A percentile compares a stretch with the other conserved stretches of the same genome.
Conservation (phyloP, 2,113 vertebrate genomes). For the Hypanus sabinus region DNA sequence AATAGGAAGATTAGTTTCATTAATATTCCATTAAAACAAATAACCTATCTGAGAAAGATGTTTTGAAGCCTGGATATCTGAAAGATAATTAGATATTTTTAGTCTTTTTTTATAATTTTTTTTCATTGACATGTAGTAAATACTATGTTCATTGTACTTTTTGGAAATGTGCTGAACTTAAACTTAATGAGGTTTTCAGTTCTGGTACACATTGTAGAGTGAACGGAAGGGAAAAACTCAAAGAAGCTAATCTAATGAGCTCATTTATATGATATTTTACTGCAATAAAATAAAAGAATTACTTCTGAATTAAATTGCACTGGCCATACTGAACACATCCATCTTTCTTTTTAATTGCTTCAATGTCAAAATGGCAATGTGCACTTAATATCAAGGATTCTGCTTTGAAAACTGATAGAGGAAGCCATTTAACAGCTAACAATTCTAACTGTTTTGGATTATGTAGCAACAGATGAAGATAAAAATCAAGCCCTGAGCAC, state of each 20-base stretch:
- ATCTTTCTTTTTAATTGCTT: not conserved
- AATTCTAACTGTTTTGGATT: not conserved
- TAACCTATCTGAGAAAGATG: not conserved
- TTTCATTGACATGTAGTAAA: not conserved
- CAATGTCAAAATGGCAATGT: not conserved
- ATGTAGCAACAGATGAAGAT: not conserved
- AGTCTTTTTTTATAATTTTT: not conserved
- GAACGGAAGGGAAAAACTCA: not conserved
- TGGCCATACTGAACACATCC: not conserved
- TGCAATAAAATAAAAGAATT: not conserved
- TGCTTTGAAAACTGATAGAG: not conserved
- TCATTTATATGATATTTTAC: not conserved
- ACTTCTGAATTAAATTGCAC: not conserved
- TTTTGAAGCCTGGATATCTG: not conserved
- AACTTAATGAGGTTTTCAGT: not conserved
- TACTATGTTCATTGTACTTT: not conserved
- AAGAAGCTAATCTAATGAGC: not conserved
- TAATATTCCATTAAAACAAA: not conserved
- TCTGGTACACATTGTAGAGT: too few species aligned
- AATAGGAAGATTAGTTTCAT: not conserved
- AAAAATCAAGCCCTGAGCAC: not conserved
- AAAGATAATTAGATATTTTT: not conserved
- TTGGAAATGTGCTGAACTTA: not conserved
- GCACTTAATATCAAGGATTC: not conserved
- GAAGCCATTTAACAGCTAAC: not conserved